Percentiles rank a stretch among this genome's conserved stretches.
Conservation (phyloP, 2,113 vertebrate genomes). For the Salvelinus sp. region DNA sequence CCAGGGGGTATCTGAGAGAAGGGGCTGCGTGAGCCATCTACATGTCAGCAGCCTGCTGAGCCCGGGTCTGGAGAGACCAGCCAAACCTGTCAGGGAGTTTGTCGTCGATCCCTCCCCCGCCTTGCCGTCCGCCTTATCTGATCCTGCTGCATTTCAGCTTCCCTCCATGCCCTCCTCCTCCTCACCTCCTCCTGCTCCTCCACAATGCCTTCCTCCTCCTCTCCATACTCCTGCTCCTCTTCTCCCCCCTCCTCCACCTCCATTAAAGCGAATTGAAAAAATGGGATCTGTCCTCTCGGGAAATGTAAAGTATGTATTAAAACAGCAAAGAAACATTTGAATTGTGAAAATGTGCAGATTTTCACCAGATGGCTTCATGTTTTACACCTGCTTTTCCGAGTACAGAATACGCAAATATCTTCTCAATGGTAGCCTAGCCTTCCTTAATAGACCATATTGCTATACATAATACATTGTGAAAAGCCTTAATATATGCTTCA, state of each 20-base stretch:
- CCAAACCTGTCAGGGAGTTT: slow-evolving; percentile 78
- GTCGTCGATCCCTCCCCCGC: slow-evolving; percentile 76
- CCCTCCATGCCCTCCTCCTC: slow-evolving; percentile 37
- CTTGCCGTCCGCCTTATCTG: slow-evolving; percentile 82
- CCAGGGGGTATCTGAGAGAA: slow-evolving; percentile 44
- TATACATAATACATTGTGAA: no score
- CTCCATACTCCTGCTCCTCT: no score
- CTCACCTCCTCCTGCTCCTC: slow-evolving; percentile 32
- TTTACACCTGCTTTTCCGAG: not conserved
- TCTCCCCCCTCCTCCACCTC: no score
- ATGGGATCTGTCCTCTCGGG: not conserved
- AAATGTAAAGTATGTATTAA: not conserved
- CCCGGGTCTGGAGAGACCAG: slow-evolving; percentile 70
- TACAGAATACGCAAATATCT: no score
- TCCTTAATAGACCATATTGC: no score
- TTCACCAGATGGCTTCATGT: not conserved
- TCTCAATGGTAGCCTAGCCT: no score
- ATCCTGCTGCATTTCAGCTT: slow-evolving; percentile 65
- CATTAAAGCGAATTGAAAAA: not conserved
- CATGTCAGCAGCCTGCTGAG: slow-evolving; percentile 73
- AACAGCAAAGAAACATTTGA: not conserved
- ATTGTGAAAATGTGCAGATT: not conserved
- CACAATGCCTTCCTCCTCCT: no score
- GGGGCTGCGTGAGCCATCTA: slow-evolving; percentile 75
- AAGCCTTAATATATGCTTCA: no score